Conservation (phyloP, 1,140 invertebrate genomes). For the Laodelphax striatellus region DNA sequence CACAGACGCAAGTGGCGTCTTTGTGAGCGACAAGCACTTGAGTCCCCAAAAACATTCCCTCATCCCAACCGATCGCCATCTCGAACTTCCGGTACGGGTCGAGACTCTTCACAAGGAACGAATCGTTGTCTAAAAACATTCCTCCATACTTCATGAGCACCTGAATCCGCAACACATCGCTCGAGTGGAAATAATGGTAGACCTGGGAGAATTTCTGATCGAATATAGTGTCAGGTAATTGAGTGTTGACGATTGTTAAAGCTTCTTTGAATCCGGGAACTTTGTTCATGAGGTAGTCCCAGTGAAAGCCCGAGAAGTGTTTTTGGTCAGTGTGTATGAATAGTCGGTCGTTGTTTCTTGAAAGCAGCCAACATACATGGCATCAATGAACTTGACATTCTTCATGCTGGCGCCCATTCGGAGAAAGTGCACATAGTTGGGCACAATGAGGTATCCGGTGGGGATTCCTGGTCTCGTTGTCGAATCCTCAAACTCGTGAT, state of each 20-base stretch:
- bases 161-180: conserved; percentile 18
- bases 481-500: conserved; percentile 17
- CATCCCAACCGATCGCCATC: conserved; percentile 31
- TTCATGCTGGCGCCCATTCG: not conserved
- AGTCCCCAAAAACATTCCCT: conserved; percentile 11
- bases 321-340: conserved; percentile 21
- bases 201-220: not conserved
- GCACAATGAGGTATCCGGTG: conserved; percentile 18
- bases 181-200: not conserved
- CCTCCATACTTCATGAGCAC: conserved; percentile 23
- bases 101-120: conserved; percentile 18
- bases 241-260: not conserved
- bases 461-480: conserved; percentile 18
- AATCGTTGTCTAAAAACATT: conserved; percentile 24
- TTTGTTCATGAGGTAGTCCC: conserved; percentile 16
- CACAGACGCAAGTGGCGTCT: conserved; percentile 28
- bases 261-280: conserved; percentile 11
- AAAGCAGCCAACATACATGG: conserved; percentile 20
- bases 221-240: not conserved
- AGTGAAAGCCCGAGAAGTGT: conserved; percentile 19
- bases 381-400: conserved; percentile 17
- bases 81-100: conserved; percentile 27
- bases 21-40: conserved; percentile 27
- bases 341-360: conserved; percentile 22
- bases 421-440: conserved; percentile 21